Base-by-base conservation (phyloP, 2,113 vertebrate genomes). In the Gorilla gorilla region DNA sequence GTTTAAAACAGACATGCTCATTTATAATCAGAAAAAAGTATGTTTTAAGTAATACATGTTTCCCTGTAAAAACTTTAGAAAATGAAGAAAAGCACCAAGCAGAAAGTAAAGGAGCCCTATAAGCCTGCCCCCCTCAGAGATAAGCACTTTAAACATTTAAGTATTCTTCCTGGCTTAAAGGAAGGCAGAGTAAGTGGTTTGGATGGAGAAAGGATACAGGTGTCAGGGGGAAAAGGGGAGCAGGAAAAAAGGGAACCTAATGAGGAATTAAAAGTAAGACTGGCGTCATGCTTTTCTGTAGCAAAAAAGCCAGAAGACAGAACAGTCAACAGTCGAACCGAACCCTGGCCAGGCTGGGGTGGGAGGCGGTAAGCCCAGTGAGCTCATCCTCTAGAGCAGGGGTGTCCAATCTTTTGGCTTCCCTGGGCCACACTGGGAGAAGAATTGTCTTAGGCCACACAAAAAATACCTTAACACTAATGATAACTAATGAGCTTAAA, bases 281-380 rank as follows among this genome's bases (percentile, higher is more conserved):
- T 43, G 68, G 32, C 27, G 72, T 61, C 25, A 20, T 0, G 32
- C 8, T 38, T 66, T 64, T 6, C 78, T 38, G 5, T 2, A 17
- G 64, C 27, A 80, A 1, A 4, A 7, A 57, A 20, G 6, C 55
- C 52, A 8, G 45, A 18, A 11, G 43, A 20, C 1, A 43, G 32
- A 30, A 38, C 11, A 4, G 9, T 8, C 40, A 32, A 48, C 16
- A 32, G 20, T 43, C 52, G 14, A 73, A 25, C 12, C 40, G 73
- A 8, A 0, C 16, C 50, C 17, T 0, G 0, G 55, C 66, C 57
- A 68, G 48, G 57, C n/a, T 23, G 16, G 73, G 27, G 40, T 0
- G 25, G 18, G 48, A 40, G 43, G 22, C n/a, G 8, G 50, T 1
- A 35, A 76, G 3, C 38, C 23, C 23, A 2, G 30, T 9, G 0